Conservation (phyloP, 2,113 vertebrate species). For the Salvator merianae region DNA sequence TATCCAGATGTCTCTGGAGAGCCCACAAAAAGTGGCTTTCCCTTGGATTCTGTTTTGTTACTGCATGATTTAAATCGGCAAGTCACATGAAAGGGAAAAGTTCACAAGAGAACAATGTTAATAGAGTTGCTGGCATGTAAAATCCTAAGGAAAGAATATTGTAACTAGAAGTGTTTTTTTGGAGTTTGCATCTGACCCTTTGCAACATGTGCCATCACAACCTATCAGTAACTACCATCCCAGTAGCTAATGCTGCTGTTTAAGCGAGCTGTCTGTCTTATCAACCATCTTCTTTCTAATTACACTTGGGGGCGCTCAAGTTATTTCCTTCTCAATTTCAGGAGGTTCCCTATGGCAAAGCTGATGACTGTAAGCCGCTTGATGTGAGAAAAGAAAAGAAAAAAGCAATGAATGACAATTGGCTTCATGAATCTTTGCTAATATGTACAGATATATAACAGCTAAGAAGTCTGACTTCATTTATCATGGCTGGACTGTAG, state of each 20-base stretch:
- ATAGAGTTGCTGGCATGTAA: too few species aligned
- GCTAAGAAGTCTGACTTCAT: background rate
- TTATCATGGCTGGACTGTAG: background rate
- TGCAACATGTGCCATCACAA: background rate
- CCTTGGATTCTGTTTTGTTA: too few species aligned
- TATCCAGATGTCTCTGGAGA: too few species aligned
- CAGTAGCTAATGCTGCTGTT: background rate
- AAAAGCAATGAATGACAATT: background rate
- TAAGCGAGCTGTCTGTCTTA: background rate
- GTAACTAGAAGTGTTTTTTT: too few species aligned
- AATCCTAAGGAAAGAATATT: too few species aligned
- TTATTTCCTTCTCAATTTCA: background rate
- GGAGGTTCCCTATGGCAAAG: background rate
- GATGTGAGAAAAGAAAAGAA: background rate
- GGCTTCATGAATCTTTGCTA: background rate
- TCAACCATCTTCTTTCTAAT: background rate
- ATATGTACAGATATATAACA: background rate
- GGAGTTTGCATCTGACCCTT: too few species aligned
- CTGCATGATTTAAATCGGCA: too few species aligned
- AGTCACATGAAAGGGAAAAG: too few species aligned
- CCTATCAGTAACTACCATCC: background rate
- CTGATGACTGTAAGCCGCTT: background rate
- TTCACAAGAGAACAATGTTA: too few species aligned
- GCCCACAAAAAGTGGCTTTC: too few species aligned
- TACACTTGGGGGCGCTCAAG: background rate